These are phyloP conservation scores for Exephanes ischioxanthus DNA, from an alignment of 2,888 invertebrate species.

Conservation along the genomic window DNA sequence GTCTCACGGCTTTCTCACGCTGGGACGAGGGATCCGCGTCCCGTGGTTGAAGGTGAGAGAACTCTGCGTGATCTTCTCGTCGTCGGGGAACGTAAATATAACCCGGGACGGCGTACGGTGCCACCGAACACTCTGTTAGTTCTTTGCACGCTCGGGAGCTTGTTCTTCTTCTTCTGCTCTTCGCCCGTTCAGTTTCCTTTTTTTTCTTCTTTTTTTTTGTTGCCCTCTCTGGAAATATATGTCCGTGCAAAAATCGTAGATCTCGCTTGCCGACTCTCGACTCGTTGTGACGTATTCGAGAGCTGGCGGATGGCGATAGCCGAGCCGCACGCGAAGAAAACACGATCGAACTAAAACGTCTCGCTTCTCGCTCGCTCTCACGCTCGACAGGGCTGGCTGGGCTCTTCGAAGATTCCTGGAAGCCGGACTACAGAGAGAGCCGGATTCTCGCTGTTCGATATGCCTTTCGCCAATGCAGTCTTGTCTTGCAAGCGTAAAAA, in stretches of 20 bases:
- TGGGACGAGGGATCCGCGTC: background rate
- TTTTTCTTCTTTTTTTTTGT: background rate
- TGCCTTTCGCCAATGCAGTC: background rate
- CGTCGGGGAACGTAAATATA: conserved; percentile 48
- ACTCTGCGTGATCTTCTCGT: conserved; percentile 25
- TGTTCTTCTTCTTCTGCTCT: conserved; percentile 58
- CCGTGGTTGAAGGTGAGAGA: conserved; percentile 39
- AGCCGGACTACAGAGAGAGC: conserved; percentile 34
- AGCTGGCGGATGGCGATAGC: background rate
- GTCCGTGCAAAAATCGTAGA: background rate
- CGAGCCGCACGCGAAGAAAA: conserved; percentile 28
- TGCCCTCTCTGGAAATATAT: conserved; percentile 4
- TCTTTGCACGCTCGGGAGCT: background rate
- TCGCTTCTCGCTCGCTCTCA: conserved; percentile 61
- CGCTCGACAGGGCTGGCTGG: background rate
- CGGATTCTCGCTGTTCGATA: background rate
- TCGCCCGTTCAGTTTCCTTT: conserved; percentile 44
- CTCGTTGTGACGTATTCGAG: conserved; percentile 44
- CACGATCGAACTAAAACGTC: conserved; percentile 68
- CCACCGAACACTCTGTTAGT: conserved; percentile 37
- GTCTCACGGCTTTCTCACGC: conserved; percentile 45
- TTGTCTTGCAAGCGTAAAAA: background rate
- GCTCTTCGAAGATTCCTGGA: conserved; percentile 31
- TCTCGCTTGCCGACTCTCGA: conserved; percentile 31
- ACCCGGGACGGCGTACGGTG: conserved; percentile 36